Percentiles rank a stretch among this genome's conserved stretches.
Evolutionary conservation across 2,888 invertebrate genomes (phyloP).

Genomic region (Dicycla oo): DNA sequence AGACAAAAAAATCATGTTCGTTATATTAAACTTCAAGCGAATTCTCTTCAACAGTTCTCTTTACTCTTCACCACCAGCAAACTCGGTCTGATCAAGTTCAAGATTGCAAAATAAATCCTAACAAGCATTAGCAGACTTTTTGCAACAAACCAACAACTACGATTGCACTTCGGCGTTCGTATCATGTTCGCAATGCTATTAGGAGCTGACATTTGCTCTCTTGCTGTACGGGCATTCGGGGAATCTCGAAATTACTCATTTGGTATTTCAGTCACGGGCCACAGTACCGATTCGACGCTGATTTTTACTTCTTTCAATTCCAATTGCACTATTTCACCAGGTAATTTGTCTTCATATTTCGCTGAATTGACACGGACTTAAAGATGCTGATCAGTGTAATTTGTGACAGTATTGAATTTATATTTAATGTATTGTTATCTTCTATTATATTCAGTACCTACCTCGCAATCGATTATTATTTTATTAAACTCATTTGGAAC

Average conservation of each 20-base stretch:
- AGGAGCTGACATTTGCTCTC: conserved; percentile 87
- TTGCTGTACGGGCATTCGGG: conserved; percentile 81
- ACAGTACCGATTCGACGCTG: conserved; percentile 83
- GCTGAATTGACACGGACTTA: conserved; percentile 62
- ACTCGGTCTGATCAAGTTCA: conserved; percentile 54
- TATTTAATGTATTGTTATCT: conserved; percentile 22
- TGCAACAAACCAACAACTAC: conserved; percentile 79
- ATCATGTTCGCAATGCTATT: conserved; percentile 87
- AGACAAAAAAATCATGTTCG: not conserved
- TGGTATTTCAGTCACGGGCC: conserved; percentile 87
- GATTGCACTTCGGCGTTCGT: conserved; percentile 80
- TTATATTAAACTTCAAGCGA: conserved; percentile 10
- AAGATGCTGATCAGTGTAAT: conserved; percentile 44
- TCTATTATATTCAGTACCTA: not conserved
- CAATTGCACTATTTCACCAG: conserved; percentile 86
- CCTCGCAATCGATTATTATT: conserved; percentile 6
- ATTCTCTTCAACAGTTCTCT: conserved; percentile 6
- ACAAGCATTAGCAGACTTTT: conserved; percentile 70
- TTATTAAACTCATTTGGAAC: conserved; percentile 9
- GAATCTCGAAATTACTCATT: conserved; percentile 90
- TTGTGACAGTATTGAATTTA: conserved; percentile 35
- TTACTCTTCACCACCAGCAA: conserved; percentile 38
- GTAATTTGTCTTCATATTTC: conserved; percentile 85
- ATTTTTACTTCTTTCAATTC: conserved; percentile 90
- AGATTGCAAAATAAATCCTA: conserved; percentile 63